Conservation (phyloP, 1,140 invertebrate genomes). For the Ceratosolen solmsi region DNA sequence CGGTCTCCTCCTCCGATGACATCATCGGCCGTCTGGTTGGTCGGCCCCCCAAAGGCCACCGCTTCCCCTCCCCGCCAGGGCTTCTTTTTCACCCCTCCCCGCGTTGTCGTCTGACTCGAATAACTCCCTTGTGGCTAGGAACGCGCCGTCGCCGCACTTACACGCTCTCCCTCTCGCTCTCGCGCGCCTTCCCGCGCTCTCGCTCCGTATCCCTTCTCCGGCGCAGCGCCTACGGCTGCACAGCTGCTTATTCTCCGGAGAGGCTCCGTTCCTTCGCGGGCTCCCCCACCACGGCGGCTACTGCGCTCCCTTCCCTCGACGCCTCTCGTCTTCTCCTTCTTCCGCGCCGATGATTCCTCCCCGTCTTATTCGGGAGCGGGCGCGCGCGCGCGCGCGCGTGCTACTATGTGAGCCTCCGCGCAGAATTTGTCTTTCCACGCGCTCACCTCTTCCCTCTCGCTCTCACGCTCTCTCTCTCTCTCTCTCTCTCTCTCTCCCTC, state of each 20-base stretch:
- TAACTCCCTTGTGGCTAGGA: constrained; percentile 70
- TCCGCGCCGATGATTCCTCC: constrained; percentile 48
- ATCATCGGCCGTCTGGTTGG: constrained; percentile 84
- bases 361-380: constrained; percentile 51
- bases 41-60: constrained; percentile 74
- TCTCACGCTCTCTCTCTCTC: constrained; percentile 37
- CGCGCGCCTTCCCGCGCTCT: constrained; percentile 39
- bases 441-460: constrained; percentile 30
- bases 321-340: constrained; percentile 48
- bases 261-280: constrained; percentile 22
- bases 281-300: constrained; percentile 33
- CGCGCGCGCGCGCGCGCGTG: background rate
- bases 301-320: constrained; percentile 44
- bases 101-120: constrained; percentile 61
- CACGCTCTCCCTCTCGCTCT: constrained; percentile 51
- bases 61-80: constrained; percentile 73
- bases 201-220: constrained; percentile 33
- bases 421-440: constrained; percentile 37
- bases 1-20: constrained; percentile 95
- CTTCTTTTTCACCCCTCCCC: constrained; percentile 72
- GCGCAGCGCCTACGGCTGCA: background rate
- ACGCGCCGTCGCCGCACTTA: constrained; percentile 60
- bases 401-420: constrained; percentile 1
- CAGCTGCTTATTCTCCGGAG: constrained; percentile 35
- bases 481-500: constrained; percentile 26